Base-by-base conservation (phyloP, 2,797 vertebrate genomes). In the Gadopsis marmoratus region DNA sequence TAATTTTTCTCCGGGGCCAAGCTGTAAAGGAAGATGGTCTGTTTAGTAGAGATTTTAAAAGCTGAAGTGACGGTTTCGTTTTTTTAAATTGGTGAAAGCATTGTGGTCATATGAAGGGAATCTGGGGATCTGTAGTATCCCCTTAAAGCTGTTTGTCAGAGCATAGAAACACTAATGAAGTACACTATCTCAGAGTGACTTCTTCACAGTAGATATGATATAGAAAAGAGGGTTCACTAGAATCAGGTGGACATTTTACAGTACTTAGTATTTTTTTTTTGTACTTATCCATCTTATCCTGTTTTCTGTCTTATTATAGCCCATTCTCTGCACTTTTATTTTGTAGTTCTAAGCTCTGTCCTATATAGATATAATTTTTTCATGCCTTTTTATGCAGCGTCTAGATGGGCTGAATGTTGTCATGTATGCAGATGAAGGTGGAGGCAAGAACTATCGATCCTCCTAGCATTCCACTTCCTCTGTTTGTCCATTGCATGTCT, bases 371-470 rank as follows among this genome's bases (percentile, higher is more conserved):
- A 1, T 6, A 7, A 2, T 64, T 4, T 68, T 65, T 60, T 53
- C 1, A 41, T 74, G 60, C 48, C 33, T 75, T 82, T 77, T 53
- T 17, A 72, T 81, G 75, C 76, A 82, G 69, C 69, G 37, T 84
- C 45, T 71, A 55, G 68, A 85, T 82, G 64, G 72, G 53, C 61
- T 78, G 70, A 82, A 79, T 84, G 78, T 84, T 79, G 78, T 85
- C 78, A 72, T 81, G 67, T 84, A 88, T 88, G 88, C 79, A 89
- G 76, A 92, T 89, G 61, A 84, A 78, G 75, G 73, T 54, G 71
- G 71, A 89, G 84, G 82, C 80, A 81, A 75, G 59, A 76, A 64
- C 51, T 76, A 87, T 90, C 6, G 68, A 84, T 90, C 55, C 35
- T 74, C 23, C 45, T 3, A 55, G 64, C 47, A 45, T 80, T 78